Base-by-base conservation (phyloP, 2,113 vertebrate genomes). In the Colius striatus region DNA sequence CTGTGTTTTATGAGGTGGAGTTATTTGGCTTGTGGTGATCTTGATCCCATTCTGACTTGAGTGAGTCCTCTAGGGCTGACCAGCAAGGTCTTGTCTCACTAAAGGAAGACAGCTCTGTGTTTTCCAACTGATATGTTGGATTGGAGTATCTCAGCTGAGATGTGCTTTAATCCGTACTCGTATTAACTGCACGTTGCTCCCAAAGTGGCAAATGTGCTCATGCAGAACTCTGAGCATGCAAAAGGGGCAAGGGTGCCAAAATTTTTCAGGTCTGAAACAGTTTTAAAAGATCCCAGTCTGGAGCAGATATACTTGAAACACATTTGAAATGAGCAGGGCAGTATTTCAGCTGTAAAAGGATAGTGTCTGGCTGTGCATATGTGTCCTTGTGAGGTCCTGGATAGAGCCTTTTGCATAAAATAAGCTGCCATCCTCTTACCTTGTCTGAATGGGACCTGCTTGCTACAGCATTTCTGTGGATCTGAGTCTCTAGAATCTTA, bases 391-490 rank as follows among this genome's bases (percentile, higher is more conserved):
- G 55, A 90, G 26, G 55, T 61, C 61, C 55, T 55, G 32, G 8
- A 12, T 67, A 78, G 48, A 87, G 47, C 91, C 48, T 84, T 73
- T 78, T 78, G 61, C 3, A 0, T 94, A 84, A 94, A 67, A 48
- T 77, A 85, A 92, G 43, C 51, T 92, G 45, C 68, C 19, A 22
- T 92, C 83, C 65, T 89, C 92, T 84, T 84, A 41, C 61, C 68
- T 84, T 84, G 48, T 53, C 54, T 57, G 70, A 78, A 53, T 48
- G 87, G 84, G 73, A 74, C 48, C 48, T 89, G 76, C 91, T 94
- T 87, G 73, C 76, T 60, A 9, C 72, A 77, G 50, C 76, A 43
- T 18, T 93, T 95, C 36, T 82, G 7, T 55, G 47, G 53, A 41
- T 81, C 65, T 89, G 68, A 26, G 41, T 60, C 53, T 76, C 53